A percentile compares a stretch with the other conserved stretches of the same genome.
Evolutionary conservation across 2,888 invertebrate genomes (phyloP).

Genomic region (Aromia moschata): DNA sequence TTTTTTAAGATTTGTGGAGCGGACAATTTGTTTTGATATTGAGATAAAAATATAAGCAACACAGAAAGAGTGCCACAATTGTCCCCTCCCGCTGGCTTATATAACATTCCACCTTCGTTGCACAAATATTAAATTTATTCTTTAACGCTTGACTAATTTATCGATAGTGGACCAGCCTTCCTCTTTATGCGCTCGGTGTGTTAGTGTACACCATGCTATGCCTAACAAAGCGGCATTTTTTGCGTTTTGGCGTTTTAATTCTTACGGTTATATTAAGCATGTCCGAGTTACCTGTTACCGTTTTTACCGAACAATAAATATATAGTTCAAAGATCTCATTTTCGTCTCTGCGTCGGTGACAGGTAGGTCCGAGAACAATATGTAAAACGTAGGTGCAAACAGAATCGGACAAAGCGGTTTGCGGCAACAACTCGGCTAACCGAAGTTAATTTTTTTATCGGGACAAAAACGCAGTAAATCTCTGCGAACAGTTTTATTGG

Average conservation of each 20-base stretch:
- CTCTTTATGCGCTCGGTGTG: not conserved
- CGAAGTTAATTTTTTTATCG: constrained; percentile 48
- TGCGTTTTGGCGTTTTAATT: constrained; percentile 27
- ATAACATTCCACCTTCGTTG: not conserved
- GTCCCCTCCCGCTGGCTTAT: not conserved
- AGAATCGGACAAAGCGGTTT: constrained; percentile 36
- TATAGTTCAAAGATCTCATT: constrained; percentile 37
- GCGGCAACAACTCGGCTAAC: constrained; percentile 46
- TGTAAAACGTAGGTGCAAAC: constrained; percentile 38
- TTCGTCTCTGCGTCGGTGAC: constrained; percentile 30
- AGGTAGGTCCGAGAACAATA: constrained; percentile 35
- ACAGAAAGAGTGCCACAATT: too few species aligned
- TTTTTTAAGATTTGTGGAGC: too few species aligned
- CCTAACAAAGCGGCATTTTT: constrained; percentile 20
- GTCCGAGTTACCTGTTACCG: constrained; percentile 42
- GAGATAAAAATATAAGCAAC: too few species aligned
- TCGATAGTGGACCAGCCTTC: not conserved
- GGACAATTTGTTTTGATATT: too few species aligned
- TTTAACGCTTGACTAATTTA: not conserved
- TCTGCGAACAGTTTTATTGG: constrained; percentile 24
- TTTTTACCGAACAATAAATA: constrained; percentile 44
- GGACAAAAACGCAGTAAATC: constrained; percentile 37
- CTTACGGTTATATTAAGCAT: constrained; percentile 40
- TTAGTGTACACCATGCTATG: constrained; percentile 4
- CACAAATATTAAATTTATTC: not conserved